Conservation (phyloP, 2,797 vertebrate genomes). For the Dendrocincla fuliginosa region DNA sequence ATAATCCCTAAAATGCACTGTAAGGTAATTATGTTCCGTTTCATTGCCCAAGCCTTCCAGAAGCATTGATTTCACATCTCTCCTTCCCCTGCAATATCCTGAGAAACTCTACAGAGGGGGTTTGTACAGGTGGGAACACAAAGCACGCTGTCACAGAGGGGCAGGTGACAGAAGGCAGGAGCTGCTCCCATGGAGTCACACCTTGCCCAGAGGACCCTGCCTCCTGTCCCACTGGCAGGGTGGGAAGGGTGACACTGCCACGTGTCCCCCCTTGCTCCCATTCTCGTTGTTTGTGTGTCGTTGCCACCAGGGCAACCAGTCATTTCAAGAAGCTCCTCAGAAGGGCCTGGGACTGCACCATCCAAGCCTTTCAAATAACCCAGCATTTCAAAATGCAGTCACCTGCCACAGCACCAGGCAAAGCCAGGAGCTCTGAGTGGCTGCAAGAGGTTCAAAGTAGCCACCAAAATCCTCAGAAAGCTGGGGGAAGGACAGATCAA, state of each 20-base stretch:
- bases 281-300: background rate
- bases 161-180: background rate
- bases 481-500: background rate
- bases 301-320: background rate
- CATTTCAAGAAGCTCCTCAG: background rate
- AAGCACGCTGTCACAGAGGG: background rate
- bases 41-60: background rate
- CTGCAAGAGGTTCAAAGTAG: background rate
- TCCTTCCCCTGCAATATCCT: background rate
- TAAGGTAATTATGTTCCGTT: background rate
- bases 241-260: background rate
- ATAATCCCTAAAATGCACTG: background rate
- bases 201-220: background rate
- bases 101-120: background rate
- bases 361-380: background rate
- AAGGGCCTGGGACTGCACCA: background rate
- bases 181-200: background rate
- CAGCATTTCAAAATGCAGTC: background rate
- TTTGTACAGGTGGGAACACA: background rate
- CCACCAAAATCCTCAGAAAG: background rate
- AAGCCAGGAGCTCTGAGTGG: background rate
- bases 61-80: background rate
- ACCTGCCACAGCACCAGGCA: background rate
- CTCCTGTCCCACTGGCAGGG: fast-evolving
- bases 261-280: background rate